These are phyloP conservation scores for Sander vitreus DNA, from an alignment of 2,113 vertebrate species.

Conservation along the genomic window DNA sequence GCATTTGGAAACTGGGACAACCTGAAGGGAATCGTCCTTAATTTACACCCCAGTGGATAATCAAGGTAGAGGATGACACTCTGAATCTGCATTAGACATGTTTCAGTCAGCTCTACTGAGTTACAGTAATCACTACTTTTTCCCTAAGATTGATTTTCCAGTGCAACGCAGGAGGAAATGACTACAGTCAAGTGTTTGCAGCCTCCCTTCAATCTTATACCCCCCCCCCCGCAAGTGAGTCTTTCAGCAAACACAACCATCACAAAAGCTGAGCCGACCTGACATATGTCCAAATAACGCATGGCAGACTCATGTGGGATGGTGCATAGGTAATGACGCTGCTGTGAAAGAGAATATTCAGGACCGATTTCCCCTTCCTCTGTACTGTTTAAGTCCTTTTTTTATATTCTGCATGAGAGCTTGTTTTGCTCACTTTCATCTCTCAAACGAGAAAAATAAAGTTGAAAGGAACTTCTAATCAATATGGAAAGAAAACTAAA, in stretches of 20 bases:
- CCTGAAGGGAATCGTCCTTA: conserved; percentile 58
- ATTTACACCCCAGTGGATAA: conserved; percentile 47
- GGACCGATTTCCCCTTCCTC: not conserved
- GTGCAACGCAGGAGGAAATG: not conserved
- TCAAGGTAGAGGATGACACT: conserved; percentile 14
- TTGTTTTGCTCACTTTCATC: conserved; percentile 26
- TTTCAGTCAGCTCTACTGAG: conserved; percentile 12
- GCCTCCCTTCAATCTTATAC: not conserved
- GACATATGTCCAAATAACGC: conserved; percentile 50
- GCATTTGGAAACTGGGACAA: conserved; percentile 54
- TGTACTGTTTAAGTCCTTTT: conserved; percentile 2
- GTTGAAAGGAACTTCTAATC: conserved; percentile 22
- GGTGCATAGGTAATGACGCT: conserved; percentile 17
- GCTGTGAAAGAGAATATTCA: conserved; percentile 25
- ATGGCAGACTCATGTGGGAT: conserved; percentile 22
- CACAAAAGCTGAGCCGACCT: conserved; percentile 31
- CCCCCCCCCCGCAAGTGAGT: not conserved
- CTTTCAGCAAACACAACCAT: conserved; percentile 9
- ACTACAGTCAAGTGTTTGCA: not conserved
- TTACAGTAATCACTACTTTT: not conserved
- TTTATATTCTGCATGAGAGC: not conserved
- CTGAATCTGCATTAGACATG: conserved; percentile 3
- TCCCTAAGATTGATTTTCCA: not conserved
- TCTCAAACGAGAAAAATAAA: conserved; percentile 11
- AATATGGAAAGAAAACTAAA: conserved; percentile 9